These are phyloP conservation scores for Melangyna quadrimaculata DNA, from an alignment of 2,888 invertebrate species.

Conservation along the genomic window DNA sequence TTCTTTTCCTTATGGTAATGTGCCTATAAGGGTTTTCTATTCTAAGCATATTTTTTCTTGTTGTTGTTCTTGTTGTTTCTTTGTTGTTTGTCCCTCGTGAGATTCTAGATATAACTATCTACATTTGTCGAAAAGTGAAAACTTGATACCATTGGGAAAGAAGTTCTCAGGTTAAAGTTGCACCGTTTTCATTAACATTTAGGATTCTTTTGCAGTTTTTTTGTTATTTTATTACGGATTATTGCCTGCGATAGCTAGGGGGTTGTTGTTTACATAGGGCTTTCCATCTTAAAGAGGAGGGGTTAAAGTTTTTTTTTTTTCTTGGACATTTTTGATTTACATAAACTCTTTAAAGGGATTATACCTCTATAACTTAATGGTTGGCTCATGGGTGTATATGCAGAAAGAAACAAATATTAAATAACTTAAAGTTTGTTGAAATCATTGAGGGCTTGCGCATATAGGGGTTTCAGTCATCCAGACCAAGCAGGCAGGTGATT, in stretches of 20 bases:
- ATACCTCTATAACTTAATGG: background rate
- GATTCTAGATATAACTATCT: background rate
- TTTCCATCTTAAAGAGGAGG: background rate
- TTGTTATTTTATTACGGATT: constrained; percentile 11
- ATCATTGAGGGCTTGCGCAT: background rate
- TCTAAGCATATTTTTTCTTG: background rate
- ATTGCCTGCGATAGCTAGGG: background rate
- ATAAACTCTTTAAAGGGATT: constrained; percentile 6
- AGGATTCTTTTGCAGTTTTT: constrained; percentile 21
- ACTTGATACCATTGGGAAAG: constrained; percentile 24
- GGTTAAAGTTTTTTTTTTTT: background rate
- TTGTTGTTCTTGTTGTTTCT: background rate
- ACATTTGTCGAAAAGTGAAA: background rate
- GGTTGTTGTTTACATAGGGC: background rate
- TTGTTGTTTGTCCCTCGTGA: background rate
- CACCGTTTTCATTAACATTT: constrained; percentile 25
- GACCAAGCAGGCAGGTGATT: background rate
- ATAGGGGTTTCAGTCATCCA: background rate
- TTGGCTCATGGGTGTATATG: background rate
- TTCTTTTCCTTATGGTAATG: constrained; percentile 54
- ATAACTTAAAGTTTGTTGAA: background rate
- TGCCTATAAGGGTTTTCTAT: constrained; percentile 18
- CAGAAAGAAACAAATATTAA: background rate
- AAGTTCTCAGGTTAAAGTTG: constrained; percentile 38
- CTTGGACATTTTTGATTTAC: background rate